A percentile compares a stretch with the other conserved stretches of the same genome.
Evolutionary conservation across 2,888 invertebrate genomes (phyloP).

Genomic region (Palloptera scutellata): DNA sequence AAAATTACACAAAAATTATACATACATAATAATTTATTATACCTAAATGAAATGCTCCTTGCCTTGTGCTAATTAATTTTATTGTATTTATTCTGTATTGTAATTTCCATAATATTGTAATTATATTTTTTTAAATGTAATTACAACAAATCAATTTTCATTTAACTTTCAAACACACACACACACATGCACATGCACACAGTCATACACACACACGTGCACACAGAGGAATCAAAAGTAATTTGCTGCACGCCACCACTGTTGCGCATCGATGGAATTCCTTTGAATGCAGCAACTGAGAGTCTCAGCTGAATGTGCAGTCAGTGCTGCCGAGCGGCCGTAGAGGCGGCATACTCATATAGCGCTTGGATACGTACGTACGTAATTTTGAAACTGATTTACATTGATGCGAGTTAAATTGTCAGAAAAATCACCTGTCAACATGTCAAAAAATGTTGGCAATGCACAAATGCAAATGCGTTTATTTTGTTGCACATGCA

Average conservation of each 20-base stretch:
- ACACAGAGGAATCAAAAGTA: slow-evolving; percentile 7
- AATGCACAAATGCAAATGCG: slow-evolving; percentile 40
- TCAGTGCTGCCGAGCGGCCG: neutral
- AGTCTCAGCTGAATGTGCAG: too few species aligned
- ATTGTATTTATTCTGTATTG: too few species aligned
- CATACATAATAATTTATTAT: too few species aligned
- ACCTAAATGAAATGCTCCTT: too few species aligned
- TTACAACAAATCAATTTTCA: slow-evolving; percentile 29
- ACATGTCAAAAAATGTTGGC: slow-evolving; percentile 55
- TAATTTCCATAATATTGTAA: too few species aligned
- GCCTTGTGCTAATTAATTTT: too few species aligned
- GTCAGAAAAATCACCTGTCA: slow-evolving; percentile 64
- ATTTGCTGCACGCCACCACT: slow-evolving; percentile 31
- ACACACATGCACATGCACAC: neutral
- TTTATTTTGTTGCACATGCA: slow-evolving; percentile 48
- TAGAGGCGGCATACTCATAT: slow-evolving; percentile 8
- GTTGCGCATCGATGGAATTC: slow-evolving; percentile 30
- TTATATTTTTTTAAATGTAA: neutral
- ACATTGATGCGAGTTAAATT: slow-evolving; percentile 63
- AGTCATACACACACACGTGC: too few species aligned
- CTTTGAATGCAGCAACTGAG: slow-evolving; percentile 17
- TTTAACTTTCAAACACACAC: slow-evolving; percentile 21
- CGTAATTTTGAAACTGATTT: slow-evolving; percentile 56
- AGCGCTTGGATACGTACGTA: slow-evolving; percentile 10
- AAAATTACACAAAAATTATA: too few species aligned